phyloP scores from a whole-genome alignment of 2,797 vertebrate genomes.

The Denticeps clupeoides region DNA sequence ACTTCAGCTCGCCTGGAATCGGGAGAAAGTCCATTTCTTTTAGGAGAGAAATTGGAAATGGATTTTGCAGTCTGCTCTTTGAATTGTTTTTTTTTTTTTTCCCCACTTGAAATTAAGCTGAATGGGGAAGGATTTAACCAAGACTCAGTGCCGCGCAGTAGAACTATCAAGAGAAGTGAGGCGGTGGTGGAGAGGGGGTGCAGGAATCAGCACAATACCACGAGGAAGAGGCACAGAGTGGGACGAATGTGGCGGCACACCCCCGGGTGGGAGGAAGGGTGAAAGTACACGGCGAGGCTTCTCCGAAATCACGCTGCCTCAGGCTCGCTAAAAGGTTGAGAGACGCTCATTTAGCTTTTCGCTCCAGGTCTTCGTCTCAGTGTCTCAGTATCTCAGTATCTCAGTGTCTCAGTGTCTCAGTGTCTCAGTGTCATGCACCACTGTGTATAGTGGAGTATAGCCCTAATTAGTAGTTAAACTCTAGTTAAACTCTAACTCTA shows the following conservation, averaged over 20 bases:
- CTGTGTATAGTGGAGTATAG: too few relatives aligned
- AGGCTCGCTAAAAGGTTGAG: constrained; percentile 23
- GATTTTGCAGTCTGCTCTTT: not conserved
- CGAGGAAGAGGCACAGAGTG: not conserved
- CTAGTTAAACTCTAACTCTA: too few relatives aligned
- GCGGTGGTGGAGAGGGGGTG: not conserved
- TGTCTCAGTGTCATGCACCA: too few relatives aligned
- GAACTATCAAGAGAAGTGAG: not conserved
- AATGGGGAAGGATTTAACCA: not conserved
- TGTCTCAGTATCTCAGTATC: too few relatives aligned
- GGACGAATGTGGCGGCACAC: not conserved
- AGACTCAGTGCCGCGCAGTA: not conserved
- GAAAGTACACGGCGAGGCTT: constrained; percentile 4
- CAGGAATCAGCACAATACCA: not conserved
- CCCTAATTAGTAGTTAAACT: too few relatives aligned
- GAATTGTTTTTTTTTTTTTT: too few relatives aligned
- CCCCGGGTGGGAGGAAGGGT: not conserved
- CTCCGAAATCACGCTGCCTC: constrained; percentile 8
- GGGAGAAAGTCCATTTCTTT: constrained; percentile 2
- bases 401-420: too few relatives aligned
- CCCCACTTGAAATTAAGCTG: not conserved
- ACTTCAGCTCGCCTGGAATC: not conserved
- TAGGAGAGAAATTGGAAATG: not conserved
- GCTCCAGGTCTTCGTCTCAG: too few relatives aligned
- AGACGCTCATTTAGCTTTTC: constrained; percentile 14